Evolutionary conservation across 2,797 vertebrate genomes (phyloP).

Genomic region (Podarcis siculus): DNA sequence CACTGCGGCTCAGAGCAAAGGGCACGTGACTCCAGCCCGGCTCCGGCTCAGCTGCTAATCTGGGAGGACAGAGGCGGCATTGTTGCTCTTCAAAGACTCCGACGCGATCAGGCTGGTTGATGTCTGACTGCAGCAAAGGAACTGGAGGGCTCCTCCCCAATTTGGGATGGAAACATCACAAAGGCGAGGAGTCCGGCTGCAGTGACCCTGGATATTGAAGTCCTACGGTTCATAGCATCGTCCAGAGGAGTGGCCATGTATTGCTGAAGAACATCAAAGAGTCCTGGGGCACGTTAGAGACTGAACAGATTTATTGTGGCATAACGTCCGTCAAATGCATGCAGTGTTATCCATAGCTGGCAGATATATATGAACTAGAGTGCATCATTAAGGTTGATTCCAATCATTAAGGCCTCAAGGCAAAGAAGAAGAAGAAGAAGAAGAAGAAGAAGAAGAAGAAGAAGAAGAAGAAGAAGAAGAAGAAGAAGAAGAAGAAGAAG

Average conservation of each 20-base stretch:
- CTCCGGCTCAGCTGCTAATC: conserved; percentile 37
- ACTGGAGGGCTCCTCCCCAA: background rate
- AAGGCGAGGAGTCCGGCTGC: background rate
- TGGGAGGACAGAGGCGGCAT: conserved; percentile 58
- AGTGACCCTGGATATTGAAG: background rate
- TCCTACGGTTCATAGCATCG: too few relatives aligned
- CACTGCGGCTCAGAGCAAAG: conserved; percentile 36
- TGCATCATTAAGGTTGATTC: too few relatives aligned
- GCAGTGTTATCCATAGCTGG: too few relatives aligned
- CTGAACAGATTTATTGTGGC: too few relatives aligned
- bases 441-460: too few relatives aligned
- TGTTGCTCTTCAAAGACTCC: conserved; percentile 52
- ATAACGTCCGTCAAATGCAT: too few relatives aligned
- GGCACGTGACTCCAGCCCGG: conserved; percentile 59
- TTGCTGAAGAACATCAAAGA: background rate
- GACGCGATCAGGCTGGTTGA: conserved; percentile 43
- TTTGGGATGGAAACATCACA: background rate
- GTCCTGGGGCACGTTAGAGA: too few relatives aligned
- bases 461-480: too few relatives aligned
- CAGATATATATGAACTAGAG: too few relatives aligned
- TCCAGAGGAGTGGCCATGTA: background rate
- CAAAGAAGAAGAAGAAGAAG: too few relatives aligned
- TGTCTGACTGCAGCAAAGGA: background rate
- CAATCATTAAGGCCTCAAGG: too few relatives aligned
- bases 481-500: too few relatives aligned